A percentile compares a stretch with the other conserved stretches of the same genome.
Conservation (phyloP, 2,888 invertebrate species). For the Philonicus albiceps region DNA sequence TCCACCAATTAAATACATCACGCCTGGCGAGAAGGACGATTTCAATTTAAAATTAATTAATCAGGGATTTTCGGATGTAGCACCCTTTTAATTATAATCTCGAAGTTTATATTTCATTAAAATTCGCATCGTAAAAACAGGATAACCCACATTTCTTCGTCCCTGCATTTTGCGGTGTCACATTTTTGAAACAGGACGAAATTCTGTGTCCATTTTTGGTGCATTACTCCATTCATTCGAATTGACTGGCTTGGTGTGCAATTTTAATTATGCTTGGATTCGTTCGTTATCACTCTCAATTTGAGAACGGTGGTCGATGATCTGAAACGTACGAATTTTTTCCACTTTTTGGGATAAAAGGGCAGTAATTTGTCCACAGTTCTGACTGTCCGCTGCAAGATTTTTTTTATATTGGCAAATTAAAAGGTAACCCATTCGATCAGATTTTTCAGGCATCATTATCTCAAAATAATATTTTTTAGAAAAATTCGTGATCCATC, state of each 20-base stretch:
- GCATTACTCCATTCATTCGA: neutral
- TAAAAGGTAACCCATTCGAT: neutral
- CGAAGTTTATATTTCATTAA: constrained; percentile 30
- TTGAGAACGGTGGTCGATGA: neutral
- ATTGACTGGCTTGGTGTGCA: neutral
- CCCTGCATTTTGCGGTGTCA: neutral
- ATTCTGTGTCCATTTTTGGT: neutral
- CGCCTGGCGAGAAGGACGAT: neutral
- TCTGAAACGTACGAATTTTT: neutral
- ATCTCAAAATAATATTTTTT: neutral
- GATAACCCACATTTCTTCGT: neutral
- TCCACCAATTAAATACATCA: constrained; percentile 10
- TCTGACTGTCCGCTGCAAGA: neutral
- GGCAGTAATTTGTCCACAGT: neutral
- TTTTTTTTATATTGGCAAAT: neutral
- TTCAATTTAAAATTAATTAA: constrained; percentile 37
- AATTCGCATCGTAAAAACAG: neutral
- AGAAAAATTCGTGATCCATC: neutral
- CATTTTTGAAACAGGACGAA: neutral
- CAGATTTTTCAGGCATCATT: neutral
- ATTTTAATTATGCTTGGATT: constrained; percentile 3
- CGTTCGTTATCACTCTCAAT: neutral
- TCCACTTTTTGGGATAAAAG: neutral
- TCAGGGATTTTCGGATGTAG: constrained; percentile 33
- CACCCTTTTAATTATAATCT: constrained; percentile 32